Conservation (phyloP, 2,113 vertebrate species). For the Melanotaenia duboulayi region DNA sequence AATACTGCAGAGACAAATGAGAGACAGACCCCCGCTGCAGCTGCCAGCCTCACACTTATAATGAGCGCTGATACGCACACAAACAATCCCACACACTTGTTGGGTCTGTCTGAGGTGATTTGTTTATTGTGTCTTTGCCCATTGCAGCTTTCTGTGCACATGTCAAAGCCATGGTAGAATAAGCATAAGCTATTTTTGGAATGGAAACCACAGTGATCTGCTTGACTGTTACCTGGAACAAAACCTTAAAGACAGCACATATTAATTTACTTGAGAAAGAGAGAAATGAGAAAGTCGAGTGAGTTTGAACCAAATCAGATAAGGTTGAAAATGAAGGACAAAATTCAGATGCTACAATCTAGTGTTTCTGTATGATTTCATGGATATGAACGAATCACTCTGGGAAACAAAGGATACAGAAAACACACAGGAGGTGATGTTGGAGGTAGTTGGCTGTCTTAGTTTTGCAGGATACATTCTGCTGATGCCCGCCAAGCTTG, state of each 20-base stretch:
- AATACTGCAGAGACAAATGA: slow-evolving; percentile 24
- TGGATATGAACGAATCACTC: background rate
- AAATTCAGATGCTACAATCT: background rate
- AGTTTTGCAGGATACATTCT: background rate
- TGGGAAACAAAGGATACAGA: background rate
- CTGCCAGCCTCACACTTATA: slow-evolving; percentile 24
- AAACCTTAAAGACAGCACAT: background rate
- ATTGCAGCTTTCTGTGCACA: slow-evolving; percentile 1
- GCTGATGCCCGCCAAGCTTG: background rate
- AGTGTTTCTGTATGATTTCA: background rate
- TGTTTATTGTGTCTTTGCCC: slow-evolving; percentile 5
- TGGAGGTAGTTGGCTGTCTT: slow-evolving; percentile 2
- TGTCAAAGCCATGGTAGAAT: background rate
- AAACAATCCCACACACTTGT: slow-evolving; percentile 7
- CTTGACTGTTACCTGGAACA: background rate
- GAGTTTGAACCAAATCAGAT: background rate
- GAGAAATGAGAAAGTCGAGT: background rate
- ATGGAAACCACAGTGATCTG: background rate
- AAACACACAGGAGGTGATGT: background rate
- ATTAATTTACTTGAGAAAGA: background rate
- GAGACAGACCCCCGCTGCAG: slow-evolving; percentile 4
- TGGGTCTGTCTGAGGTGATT: background rate
- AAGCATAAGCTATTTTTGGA: background rate
- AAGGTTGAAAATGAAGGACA: background rate
- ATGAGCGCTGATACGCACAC: slow-evolving; percentile 16